Conservation (phyloP, 2,113 vertebrate genomes). For the Brienomyrus longianalis region DNA sequence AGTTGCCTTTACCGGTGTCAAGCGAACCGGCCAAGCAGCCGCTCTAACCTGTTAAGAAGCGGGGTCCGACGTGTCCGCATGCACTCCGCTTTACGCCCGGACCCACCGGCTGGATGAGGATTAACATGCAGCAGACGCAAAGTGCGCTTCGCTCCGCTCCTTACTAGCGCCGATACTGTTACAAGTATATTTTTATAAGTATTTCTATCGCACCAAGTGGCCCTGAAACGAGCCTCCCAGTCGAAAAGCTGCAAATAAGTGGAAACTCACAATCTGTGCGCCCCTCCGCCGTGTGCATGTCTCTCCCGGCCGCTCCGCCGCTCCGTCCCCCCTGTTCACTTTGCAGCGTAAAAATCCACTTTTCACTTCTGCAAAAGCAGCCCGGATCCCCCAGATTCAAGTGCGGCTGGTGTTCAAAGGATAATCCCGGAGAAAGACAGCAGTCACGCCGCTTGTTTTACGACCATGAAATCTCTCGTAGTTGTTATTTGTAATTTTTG, state of each 20-base stretch:
- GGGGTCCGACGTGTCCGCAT: neutral
- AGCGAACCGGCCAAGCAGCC: neutral
- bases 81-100: neutral
- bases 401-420: slow-evolving; percentile 26
- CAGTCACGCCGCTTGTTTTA: neutral
- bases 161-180: neutral
- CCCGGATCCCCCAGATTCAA: slow-evolving; percentile 29
- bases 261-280: slow-evolving; percentile 19
- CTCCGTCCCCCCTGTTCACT: slow-evolving; percentile 16
- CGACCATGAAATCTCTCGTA: neutral
- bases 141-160: neutral
- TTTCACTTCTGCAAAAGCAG: slow-evolving; percentile 17
- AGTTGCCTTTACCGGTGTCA: neutral
- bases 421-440: slow-evolving; percentile 8
- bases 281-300: slow-evolving; percentile 20
- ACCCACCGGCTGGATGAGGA: neutral
- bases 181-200: neutral
- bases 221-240: neutral
- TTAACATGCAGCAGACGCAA: neutral
- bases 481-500: slow-evolving; percentile 5
- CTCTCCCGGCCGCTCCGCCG: slow-evolving; percentile 15
- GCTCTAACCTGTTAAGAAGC: neutral
- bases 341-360: slow-evolving; percentile 20
- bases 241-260: neutral
- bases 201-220: neutral